These are phyloP conservation scores for Eupithecia tripunctaria DNA, from an alignment of 2,888 invertebrate genomes.

Conservation along the genomic window DNA sequence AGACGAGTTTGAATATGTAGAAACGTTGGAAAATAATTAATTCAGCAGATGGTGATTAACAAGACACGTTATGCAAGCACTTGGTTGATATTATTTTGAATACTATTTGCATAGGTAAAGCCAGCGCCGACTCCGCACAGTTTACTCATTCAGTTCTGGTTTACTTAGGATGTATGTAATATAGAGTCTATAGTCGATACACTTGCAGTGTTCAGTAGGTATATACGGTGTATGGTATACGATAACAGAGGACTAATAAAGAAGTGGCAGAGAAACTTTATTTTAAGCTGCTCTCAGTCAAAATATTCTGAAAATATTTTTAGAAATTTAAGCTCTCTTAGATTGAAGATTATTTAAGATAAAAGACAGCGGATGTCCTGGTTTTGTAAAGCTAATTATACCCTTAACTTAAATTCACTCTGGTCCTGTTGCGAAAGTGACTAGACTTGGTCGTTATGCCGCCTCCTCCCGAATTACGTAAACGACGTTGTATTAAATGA, in stretches of 20 bases:
- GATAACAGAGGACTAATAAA: background rate
- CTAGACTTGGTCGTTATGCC: conserved; percentile 23
- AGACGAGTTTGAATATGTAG: conserved; percentile 1
- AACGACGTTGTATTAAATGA: background rate
- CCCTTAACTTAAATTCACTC: conserved; percentile 3
- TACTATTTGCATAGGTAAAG: conserved; percentile 23
- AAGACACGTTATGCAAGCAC: conserved; percentile 24
- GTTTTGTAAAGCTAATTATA: conserved; percentile 15
- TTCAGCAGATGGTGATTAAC: conserved; percentile 7
- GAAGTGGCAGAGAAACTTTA: background rate
- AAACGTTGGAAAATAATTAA: conserved; percentile 19
- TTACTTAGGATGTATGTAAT: background rate
- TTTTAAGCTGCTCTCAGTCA: background rate
- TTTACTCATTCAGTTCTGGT: background rate
- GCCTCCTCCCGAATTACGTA: conserved; percentile 31
- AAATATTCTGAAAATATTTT: background rate
- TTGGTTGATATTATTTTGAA: conserved; percentile 19
- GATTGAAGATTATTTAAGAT: background rate
- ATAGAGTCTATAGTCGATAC: background rate
- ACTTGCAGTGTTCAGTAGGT: background rate
- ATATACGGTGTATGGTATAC: background rate
- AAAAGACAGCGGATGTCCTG: conserved; percentile 8
- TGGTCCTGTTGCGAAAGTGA: conserved; percentile 27
- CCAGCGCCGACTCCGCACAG: background rate
- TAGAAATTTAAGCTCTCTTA: background rate